phyloP scores from a whole-genome alignment of 2,888 invertebrate species.

The Tethea ocularis region DNA sequence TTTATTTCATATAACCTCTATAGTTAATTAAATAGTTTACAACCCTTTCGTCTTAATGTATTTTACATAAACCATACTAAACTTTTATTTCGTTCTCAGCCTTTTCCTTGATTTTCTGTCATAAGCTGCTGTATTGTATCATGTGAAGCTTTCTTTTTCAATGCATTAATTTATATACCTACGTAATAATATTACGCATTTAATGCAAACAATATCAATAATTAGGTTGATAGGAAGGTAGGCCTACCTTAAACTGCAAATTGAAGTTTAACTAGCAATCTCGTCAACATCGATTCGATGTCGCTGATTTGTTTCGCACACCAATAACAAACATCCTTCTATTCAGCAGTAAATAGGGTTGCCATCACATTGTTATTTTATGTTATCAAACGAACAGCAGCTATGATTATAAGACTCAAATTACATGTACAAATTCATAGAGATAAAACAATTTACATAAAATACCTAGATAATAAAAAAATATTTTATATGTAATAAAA shows the following conservation, averaged over 20 bases:
- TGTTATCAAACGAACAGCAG: not conserved
- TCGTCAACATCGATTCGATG: slow-evolving; percentile 66
- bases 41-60: not conserved
- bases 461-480: too few relatives aligned
- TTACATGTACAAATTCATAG: too few relatives aligned
- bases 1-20: too few relatives aligned
- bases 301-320: slow-evolving; percentile 69
- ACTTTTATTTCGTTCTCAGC: not conserved
- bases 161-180: too few relatives aligned
- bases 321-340: slow-evolving; percentile 67
- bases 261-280: slow-evolving; percentile 63
- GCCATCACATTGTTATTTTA: slow-evolving; percentile 12
- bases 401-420: too few relatives aligned
- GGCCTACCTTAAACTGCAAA: slow-evolving; percentile 48
- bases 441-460: too few relatives aligned
- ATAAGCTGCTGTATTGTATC: not conserved
- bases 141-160: too few relatives aligned
- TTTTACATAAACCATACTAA: too few relatives aligned
- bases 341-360: slow-evolving; percentile 57
- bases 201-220: not conserved
- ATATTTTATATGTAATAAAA: too few relatives aligned
- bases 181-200: too few relatives aligned
- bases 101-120: not conserved
- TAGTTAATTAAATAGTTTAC: too few relatives aligned
- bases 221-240: not conserved